Conservation (phyloP, 1,140 invertebrate species). For the Pemphigus obesinymphae region DNA sequence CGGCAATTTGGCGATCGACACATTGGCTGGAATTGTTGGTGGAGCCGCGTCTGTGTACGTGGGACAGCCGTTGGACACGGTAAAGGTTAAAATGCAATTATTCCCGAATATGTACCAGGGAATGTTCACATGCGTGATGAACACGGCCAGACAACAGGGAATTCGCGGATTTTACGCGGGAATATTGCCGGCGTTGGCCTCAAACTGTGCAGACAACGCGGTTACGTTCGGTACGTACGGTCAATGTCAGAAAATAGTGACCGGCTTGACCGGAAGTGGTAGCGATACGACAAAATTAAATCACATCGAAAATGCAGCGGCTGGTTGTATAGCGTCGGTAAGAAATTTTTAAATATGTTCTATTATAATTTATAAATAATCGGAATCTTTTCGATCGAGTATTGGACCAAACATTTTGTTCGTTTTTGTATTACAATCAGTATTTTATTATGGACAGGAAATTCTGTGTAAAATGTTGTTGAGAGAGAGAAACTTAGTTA, state of each 20-base stretch:
- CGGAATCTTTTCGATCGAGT: too few species aligned
- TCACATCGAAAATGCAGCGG: not conserved
- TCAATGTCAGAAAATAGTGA: slow-evolving; percentile 67
- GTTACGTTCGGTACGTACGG: slow-evolving; percentile 96
- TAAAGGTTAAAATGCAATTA: slow-evolving; percentile 98
- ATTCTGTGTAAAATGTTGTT: too few species aligned
- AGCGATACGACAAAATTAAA: not conserved
- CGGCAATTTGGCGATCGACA: too few species aligned
- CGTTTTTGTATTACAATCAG: too few species aligned
- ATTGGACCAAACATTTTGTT: too few species aligned
- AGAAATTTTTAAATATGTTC: too few species aligned
- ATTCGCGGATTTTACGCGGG: slow-evolving; percentile 88
- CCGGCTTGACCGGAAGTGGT: not conserved
- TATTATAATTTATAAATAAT: too few species aligned
- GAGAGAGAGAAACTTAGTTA: too few species aligned
- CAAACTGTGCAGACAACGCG: slow-evolving; percentile 97
- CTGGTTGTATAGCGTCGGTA: not conserved
- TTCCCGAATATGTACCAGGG: slow-evolving; percentile 85
- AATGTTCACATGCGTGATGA: slow-evolving; percentile 78
- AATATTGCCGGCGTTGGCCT: slow-evolving; percentile 83
- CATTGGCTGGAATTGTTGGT: slow-evolving; percentile 59
- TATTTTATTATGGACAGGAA: too few species aligned
- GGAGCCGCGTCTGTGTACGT: slow-evolving; percentile 89
- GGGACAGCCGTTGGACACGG: slow-evolving; percentile 93
- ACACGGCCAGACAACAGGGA: slow-evolving; percentile 71